These are phyloP conservation scores for Leiothrix lutea DNA, from an alignment of 2,113 vertebrate genomes.

Conservation along the genomic window DNA sequence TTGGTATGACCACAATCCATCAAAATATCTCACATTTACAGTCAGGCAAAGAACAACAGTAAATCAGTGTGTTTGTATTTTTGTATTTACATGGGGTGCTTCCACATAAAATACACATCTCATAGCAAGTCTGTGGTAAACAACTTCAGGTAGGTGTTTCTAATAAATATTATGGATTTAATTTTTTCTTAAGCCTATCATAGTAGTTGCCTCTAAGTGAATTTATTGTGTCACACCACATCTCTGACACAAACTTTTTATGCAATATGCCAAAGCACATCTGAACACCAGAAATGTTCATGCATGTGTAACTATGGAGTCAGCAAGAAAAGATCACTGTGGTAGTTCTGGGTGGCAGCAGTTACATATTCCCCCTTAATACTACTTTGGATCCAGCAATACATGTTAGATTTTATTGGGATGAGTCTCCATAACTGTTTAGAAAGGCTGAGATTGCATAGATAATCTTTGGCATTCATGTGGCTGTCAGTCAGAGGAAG, in stretches of 20 bases:
- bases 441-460: background rate
- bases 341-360: background rate
- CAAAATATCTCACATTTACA: background rate
- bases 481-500: background rate
- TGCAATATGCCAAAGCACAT: background rate
- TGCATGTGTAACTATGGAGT: fast-evolving
- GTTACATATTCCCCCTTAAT: background rate
- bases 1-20: background rate
- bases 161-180: background rate
- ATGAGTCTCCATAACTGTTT: background rate
- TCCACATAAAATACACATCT: background rate
- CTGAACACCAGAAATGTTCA: background rate
- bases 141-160: background rate
- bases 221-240: background rate
- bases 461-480: background rate
- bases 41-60: background rate
- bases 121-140: background rate
- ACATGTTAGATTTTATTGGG: background rate
- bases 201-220: background rate
- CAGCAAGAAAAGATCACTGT: background rate
- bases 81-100: fast-evolving
- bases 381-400: background rate
- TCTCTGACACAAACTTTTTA: background rate
- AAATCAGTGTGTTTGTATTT: background rate
- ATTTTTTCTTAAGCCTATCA: background rate